Conservation (phyloP, 2,113 vertebrate species). For the Saguinus midas region DNA sequence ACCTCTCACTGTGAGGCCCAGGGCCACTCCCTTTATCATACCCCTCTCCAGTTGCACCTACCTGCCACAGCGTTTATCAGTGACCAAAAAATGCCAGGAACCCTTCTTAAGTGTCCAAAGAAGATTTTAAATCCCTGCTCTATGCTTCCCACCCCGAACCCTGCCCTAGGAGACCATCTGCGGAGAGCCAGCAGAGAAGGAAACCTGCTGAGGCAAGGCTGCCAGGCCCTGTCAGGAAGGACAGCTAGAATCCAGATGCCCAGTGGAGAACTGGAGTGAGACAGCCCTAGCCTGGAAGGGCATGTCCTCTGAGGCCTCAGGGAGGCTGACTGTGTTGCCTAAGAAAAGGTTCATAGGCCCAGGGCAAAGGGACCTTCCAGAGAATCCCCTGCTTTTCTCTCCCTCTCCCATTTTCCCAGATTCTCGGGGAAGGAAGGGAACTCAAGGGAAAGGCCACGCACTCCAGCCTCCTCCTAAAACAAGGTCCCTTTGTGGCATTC, state of each 20-base stretch:
- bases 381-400: neutral
- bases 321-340: neutral
- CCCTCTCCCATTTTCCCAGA: neutral
- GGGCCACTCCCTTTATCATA: neutral
- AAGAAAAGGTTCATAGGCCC: neutral
- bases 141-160: neutral
- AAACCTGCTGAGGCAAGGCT: neutral
- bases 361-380: neutral
- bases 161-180: neutral
- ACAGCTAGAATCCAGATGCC: neutral
- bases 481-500: neutral
- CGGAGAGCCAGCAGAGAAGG: neutral
- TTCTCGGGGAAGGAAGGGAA: neutral
- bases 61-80: neutral
- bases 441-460: neutral
- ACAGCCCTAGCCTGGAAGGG: neutral
- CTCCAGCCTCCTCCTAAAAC: neutral
- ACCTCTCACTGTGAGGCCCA: neutral
- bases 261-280: neutral
- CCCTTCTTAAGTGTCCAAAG: neutral
- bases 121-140: neutral
- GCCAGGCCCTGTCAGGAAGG: neutral
- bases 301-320: neutral
- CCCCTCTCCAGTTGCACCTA: neutral
- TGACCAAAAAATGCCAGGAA: neutral